Evolutionary conservation across 2,797 vertebrate genomes (phyloP), one percentile per base, ranked within the genome.

Genomic region (Ataeniobius toweri): DNA sequence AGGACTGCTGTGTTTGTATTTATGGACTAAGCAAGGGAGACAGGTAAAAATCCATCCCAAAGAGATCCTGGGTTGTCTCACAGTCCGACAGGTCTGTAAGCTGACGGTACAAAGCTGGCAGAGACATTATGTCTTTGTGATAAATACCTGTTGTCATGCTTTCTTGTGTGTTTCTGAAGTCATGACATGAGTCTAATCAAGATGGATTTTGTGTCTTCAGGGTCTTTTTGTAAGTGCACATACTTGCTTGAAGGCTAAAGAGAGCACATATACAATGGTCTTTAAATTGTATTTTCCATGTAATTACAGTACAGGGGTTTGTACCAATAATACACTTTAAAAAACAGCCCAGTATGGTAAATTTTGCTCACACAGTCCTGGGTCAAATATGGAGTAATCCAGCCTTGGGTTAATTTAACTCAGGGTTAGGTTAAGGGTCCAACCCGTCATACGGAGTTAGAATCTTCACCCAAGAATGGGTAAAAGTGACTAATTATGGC

Each of bases 41-140:
- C 87, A 85, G 89, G 85, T 89, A 77, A 80, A 83, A 71, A 78
- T 85, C 74, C 68, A 73, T 56, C 79, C 84, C 80, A 63, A 82
- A 76, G 71, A 81, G 77, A 85, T 82, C 83, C 80, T 88, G 75
- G 81, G 82, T 79, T 74, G 74, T 77, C 75, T 84, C 80, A 41
- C 39, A n/a, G 67, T 39, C 51, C 78, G 87, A 73, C 81, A 86
- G 83, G 73, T 87, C 80, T 82, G 61, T 80, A 78, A 39, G 78
- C 72, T 85, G 75, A 77, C 73, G 74, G 74, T 16, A 31, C 18
- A 48, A 71, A 63, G 83, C 89, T 89, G 75, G 82, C 75, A 86
- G 84, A 84, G 73, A 89, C 51, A 71, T 55, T 46, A 67, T 3
- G 65, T 81, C 71, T 39, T 58, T 55, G 10, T n/a, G 26, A 44